Evolutionary conservation across 92 coral and sea anemone species (phyloP).

Genomic region (Epizoanthus ramosus): DNA sequence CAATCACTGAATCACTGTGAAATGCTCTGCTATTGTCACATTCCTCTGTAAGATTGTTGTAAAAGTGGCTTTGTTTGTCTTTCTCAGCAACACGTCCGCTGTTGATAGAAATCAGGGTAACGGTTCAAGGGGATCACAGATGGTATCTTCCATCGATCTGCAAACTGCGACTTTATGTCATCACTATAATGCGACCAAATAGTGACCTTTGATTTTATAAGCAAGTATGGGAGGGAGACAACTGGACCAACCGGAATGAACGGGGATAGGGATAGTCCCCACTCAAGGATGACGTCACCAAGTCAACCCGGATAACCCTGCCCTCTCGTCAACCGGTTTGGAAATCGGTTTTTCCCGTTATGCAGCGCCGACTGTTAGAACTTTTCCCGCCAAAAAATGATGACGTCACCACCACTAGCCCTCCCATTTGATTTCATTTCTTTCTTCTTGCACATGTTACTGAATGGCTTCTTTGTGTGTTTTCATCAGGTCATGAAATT

Average conservation of each 20-base stretch:
- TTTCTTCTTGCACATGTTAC: conserved; percentile 25
- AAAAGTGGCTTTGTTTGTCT: conserved; percentile 62
- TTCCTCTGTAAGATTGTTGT: conserved; percentile 48
- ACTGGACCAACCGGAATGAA: too few species aligned
- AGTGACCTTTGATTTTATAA: conserved; percentile 19
- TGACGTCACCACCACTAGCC: too few species aligned
- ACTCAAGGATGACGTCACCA: too few species aligned
- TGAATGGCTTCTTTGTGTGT: not conserved
- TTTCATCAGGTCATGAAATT: conserved; percentile 20
- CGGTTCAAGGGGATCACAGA: conserved; percentile 47
- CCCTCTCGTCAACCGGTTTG: too few species aligned
- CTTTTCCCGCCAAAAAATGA: too few species aligned
- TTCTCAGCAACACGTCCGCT: conserved; percentile 43
- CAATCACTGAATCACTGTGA: conserved; percentile 51
- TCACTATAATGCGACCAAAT: conserved; percentile 35
- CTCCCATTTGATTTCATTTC: conserved; percentile 20
- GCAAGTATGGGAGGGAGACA: too few species aligned
- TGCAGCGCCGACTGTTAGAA: too few species aligned
- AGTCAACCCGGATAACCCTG: too few species aligned
- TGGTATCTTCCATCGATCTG: conserved; percentile 42
- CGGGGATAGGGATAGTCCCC: too few species aligned
- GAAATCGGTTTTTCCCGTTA: too few species aligned
- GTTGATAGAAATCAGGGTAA: conserved; percentile 48
- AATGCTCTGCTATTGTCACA: conserved; percentile 27
- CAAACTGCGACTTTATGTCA: conserved; percentile 38